A percentile compares a stretch with the other conserved stretches of the same genome.
Conservation (phyloP, 2,113 vertebrate genomes). For the Gallinago undulata region DNA sequence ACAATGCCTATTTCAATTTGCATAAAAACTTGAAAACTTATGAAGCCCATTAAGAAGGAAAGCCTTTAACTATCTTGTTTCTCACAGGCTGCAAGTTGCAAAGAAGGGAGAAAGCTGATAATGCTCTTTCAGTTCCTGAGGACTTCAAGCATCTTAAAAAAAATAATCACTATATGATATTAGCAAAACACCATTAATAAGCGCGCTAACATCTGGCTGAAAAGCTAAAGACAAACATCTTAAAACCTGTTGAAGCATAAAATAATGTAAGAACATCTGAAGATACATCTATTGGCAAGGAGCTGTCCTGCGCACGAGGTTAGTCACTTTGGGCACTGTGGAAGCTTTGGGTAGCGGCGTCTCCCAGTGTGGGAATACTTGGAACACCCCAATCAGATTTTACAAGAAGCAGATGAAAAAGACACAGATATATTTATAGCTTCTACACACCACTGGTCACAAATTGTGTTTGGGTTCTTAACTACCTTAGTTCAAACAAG, state of each 20-base stretch:
- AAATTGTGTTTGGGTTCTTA: not conserved
- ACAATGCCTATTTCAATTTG: not conserved
- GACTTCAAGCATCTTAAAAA: not conserved
- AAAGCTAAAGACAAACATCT: not conserved
- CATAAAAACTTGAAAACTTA: not conserved
- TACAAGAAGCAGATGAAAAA: not conserved
- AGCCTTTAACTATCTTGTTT: not conserved
- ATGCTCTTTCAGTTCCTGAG: slow-evolving; percentile 10
- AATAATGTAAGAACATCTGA: not conserved
- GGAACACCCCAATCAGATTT: not conserved
- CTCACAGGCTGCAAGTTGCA: not conserved
- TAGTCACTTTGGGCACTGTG: not conserved
- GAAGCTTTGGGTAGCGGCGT: not conserved
- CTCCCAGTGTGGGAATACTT: not conserved
- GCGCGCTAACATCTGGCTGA: not conserved
- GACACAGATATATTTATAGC: not conserved
- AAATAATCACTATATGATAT: not conserved
- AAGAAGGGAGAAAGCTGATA: slow-evolving; percentile 34
- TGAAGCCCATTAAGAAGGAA: not conserved
- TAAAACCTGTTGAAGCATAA: not conserved
- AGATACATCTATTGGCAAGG: not conserved
- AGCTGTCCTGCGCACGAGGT: not conserved
- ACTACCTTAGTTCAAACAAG: not conserved
- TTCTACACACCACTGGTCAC: not conserved
- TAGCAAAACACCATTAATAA: not conserved